Conservation (phyloP, 2,888 invertebrate species). For the Trissoscelio sp. region DNA sequence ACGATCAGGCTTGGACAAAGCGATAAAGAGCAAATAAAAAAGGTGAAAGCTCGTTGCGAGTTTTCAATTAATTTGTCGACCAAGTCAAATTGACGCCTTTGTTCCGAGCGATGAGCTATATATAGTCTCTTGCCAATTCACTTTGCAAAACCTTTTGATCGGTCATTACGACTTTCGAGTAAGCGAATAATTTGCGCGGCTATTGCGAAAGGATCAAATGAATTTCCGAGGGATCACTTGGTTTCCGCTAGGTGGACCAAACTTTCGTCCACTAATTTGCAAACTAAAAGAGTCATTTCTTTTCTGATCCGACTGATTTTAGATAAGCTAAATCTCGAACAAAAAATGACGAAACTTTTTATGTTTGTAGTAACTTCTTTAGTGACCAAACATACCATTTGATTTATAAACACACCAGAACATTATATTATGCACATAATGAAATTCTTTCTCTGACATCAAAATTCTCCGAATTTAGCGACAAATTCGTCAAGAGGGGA, state of each 20-base stretch:
- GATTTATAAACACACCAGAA: no score
- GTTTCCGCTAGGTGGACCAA: conserved; percentile 33
- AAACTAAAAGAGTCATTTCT: not conserved
- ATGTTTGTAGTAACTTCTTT: no score
- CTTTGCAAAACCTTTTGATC: conserved; percentile 50
- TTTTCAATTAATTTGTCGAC: conserved; percentile 48
- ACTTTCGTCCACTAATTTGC: conserved; percentile 33
- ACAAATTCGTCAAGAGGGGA: no score
- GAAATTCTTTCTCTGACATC: no score
- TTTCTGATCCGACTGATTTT: conserved; percentile 2
- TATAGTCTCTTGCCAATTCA: conserved; percentile 34
- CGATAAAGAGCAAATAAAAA: conserved; percentile 12
- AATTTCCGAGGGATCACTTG: conserved; percentile 17
- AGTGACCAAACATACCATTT: not conserved
- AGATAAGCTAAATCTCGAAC: no score
- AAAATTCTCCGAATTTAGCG: no score
- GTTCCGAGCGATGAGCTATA: conserved; percentile 24
- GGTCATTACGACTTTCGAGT: conserved; percentile 47
- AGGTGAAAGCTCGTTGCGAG: not conserved
- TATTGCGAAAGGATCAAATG: conserved; percentile 44
- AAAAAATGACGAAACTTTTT: no score
- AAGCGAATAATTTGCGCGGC: conserved; percentile 42
- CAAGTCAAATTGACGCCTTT: conserved; percentile 51
- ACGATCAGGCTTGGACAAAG: not conserved
- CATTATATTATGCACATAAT: no score